phyloP scores from a whole-genome alignment of 2,113 vertebrate genomes.

The Bos javanicus region DNA sequence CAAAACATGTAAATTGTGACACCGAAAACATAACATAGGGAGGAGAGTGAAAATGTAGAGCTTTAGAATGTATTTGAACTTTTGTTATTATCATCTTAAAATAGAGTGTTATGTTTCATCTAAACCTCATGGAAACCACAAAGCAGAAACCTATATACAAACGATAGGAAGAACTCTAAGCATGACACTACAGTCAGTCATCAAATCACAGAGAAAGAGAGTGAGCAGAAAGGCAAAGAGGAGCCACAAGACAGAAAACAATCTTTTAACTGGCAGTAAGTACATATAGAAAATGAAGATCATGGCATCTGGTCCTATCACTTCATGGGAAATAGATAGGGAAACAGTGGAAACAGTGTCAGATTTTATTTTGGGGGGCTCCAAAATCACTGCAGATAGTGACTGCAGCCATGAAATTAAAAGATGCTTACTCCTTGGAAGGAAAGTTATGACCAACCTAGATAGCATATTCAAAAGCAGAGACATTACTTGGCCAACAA shows the following conservation, averaged over 20 bases:
- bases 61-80: not conserved
- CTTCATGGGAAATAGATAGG: no score
- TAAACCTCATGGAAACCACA: not conserved
- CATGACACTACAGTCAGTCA: not conserved
- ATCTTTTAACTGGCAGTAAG: not conserved
- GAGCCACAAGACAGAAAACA: not conserved
- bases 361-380: no score
- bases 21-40: not conserved
- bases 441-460: no score
- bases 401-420: no score
- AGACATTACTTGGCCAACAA: no score
- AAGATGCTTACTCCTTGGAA: no score
- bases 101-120: not conserved
- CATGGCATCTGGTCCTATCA: no score
- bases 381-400: no score
- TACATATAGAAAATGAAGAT: not conserved
- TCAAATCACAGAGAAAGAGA: not conserved
- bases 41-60: not conserved
- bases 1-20: not conserved
- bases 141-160: not conserved
- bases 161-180: not conserved
- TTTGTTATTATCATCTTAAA: not conserved
- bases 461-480: no score
- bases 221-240: not conserved
- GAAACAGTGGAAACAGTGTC: no score